Evolutionary conservation across 2,797 vertebrate species (phyloP).

Genomic region (Bradypus variegatus): DNA sequence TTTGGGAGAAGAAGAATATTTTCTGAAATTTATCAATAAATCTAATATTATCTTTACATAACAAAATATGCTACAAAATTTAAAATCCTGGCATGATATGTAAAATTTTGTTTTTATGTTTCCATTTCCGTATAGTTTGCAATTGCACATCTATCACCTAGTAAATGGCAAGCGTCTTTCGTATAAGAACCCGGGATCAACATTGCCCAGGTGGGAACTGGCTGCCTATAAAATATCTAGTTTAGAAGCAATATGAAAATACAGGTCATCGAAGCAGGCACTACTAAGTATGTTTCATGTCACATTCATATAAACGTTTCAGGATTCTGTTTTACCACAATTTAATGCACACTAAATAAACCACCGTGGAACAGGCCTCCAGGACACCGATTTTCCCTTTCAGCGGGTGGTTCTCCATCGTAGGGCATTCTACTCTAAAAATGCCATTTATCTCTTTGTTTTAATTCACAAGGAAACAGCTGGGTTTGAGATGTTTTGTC

Average conservation of each 20-base stretch:
- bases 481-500: accelerated
- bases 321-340: background rate
- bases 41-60: background rate
- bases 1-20: background rate
- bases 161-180: background rate
- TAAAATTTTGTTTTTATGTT: background rate
- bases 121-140: background rate
- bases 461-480: background rate
- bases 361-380: background rate
- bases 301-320: constrained; percentile 44
- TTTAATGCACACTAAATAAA: background rate
- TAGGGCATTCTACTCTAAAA: background rate
- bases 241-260: background rate
- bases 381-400: background rate
- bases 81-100: background rate
- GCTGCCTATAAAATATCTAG: constrained; percentile 1
- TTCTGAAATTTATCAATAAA: constrained; percentile 27
- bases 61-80: background rate
- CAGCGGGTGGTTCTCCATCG: background rate
- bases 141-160: background rate
- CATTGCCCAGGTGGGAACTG: background rate
- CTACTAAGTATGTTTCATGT: constrained; percentile 18
- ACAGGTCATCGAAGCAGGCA: background rate
- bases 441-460: background rate
- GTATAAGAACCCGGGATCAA: background rate